Evolutionary conservation across 2,797 vertebrate genomes (phyloP), one percentile per base, ranked within the genome.

Genomic region (Eulemur coronatus): DNA sequence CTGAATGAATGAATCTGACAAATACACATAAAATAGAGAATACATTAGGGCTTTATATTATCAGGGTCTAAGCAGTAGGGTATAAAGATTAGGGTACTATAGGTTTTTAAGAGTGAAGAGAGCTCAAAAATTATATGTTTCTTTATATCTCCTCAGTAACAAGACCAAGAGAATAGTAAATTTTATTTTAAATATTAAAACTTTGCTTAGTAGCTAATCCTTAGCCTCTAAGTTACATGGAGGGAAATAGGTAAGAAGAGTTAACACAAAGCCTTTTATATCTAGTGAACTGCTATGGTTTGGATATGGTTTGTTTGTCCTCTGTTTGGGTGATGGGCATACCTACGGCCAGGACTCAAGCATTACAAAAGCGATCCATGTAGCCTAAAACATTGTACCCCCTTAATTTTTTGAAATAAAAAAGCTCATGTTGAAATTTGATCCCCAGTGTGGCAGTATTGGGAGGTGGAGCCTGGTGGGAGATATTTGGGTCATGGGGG

Each of bases 151-250:
- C 20, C 35, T 91, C 38, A 67, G 67, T 84, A 30, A 79, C 78
- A 78, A 92, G 87, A 67, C 38, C 10, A 61, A 67, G 94, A 92
- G 33, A 72, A 22, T 10, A 57, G 28, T 70, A 43, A 5, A 65
- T 84, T 90, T 76, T 79, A 85, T 88, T 94, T 85, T 65, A 80
- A 41, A 20, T 85, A 33, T 70, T 78, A 72, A 50, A 91, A 85
- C 26, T 72, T 88, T 80, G 7, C 35, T 33, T 55, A 18, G 14
- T 46, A 24, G 5, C 52, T 69, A 50, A 30, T 28, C 84, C 30
- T 92, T 90, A 55, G 41, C 59, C 50, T 84, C 7, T 30, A 65
- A 82, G 48, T 92, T 67, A 46, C 52, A 4, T 14, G 3, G 88
- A 38, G 52, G 33, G 89, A 96, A 70, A 85, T 26, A 72, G 41